Conservation (phyloP, 2,888 invertebrate species). For the Oscheius sp. region DNA sequence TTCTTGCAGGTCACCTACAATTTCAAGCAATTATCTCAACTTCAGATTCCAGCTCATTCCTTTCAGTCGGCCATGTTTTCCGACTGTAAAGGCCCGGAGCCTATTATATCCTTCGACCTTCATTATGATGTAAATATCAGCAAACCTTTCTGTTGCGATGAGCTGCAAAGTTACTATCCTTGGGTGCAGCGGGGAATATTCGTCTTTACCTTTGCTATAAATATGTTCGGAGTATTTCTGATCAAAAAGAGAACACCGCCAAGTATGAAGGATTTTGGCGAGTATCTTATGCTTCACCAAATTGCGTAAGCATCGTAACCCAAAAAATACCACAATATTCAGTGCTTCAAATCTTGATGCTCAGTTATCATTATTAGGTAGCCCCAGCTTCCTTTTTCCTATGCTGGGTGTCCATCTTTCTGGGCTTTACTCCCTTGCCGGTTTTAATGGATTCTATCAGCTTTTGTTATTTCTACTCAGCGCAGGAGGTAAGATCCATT, state of each 20-base stretch:
- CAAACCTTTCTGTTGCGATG: background rate
- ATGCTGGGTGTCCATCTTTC: slow-evolving; percentile 7
- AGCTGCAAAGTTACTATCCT: background rate
- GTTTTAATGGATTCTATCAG: background rate
- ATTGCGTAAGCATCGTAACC: background rate
- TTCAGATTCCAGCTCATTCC: no score
- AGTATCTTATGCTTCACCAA: slow-evolving; percentile 12
- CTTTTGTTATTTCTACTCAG: background rate
- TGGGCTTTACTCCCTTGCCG: background rate
- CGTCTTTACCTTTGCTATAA: background rate
- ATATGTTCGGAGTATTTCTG: background rate
- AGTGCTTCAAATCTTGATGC: slow-evolving; percentile 15
- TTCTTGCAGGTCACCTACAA: no score
- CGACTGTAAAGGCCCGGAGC: no score
- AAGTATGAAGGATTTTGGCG: background rate
- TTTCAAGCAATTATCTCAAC: no score
- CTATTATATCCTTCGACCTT: no score
- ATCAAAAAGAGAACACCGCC: background rate
- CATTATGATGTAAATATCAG: background rate
- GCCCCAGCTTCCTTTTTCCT: slow-evolving; percentile 14
- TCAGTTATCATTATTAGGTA: background rate
- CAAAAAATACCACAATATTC: no score
- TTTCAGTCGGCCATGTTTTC: no score
- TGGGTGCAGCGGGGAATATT: background rate
- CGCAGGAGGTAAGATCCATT: background rate